phyloP scores from a whole-genome alignment of 2,888 invertebrate species.

The Tridacna gigas region DNA sequence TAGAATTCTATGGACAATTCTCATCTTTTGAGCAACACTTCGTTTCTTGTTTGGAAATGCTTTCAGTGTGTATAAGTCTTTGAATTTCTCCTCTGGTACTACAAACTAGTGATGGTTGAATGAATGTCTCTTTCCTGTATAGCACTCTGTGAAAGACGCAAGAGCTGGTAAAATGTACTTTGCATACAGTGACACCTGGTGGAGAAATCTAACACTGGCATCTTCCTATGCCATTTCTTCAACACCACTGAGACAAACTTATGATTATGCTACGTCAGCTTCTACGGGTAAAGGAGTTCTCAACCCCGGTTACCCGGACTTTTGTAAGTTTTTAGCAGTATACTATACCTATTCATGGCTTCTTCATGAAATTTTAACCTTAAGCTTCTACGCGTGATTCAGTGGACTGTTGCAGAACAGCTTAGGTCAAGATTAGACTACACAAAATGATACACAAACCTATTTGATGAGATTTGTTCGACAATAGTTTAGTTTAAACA shows the following conservation, averaged over 20 bases:
- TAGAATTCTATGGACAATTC: too few relatives aligned
- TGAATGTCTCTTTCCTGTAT: neutral
- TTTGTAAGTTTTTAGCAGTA: conserved; percentile 1
- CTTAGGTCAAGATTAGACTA: neutral
- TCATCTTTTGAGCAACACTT: too few relatives aligned
- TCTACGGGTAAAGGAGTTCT: conserved; percentile 2
- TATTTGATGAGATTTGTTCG: too few relatives aligned
- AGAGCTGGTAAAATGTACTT: conserved; percentile 20
- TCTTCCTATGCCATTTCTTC: conserved; percentile 1
- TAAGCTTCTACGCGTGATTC: neutral
- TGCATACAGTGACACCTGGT: conserved; percentile 20
- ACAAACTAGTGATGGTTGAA: neutral
- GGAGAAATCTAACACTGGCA: neutral
- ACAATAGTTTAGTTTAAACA: too few relatives aligned
- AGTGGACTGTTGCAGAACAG: neutral
- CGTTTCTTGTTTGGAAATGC: too few relatives aligned
- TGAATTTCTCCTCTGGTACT: too few relatives aligned
- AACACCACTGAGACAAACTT: conserved; percentile 11
- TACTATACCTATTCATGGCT: neutral
- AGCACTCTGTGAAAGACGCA: conserved; percentile 6
- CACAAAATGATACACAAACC: neutral
- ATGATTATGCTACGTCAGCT: conserved; percentile 1
- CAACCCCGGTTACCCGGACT: neutral
- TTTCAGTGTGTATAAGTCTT: too few relatives aligned
- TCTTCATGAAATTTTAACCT: neutral